Conservation (phyloP, 2,113 vertebrate genomes). For the Argyrosomus japonicus region DNA sequence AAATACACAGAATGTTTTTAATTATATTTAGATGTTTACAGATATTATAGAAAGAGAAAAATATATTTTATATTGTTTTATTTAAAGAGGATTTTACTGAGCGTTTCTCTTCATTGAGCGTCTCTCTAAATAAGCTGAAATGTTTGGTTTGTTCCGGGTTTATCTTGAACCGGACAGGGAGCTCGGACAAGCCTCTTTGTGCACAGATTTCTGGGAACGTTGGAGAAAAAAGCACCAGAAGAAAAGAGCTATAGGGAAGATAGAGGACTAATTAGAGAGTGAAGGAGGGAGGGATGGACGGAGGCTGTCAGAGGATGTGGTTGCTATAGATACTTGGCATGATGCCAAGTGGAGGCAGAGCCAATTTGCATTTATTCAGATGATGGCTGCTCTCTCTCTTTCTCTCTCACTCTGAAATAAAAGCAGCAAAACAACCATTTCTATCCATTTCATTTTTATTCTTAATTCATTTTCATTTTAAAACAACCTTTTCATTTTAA, state of each 20-base stretch:
- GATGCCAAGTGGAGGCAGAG: conserved; percentile 72
- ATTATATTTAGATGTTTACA: not conserved
- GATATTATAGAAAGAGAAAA: not conserved
- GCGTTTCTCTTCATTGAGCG: not conserved
- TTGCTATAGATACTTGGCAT: conserved; percentile 85
- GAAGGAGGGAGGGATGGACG: conserved; percentile 64
- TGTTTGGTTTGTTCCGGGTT: not conserved
- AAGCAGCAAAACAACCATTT: conserved; percentile 34
- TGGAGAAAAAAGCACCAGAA: conserved; percentile 35
- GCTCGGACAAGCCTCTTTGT: conserved; percentile 30
- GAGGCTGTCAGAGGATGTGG: conserved; percentile 74
- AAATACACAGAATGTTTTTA: not conserved
- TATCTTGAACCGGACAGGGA: not conserved
- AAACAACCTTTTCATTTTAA: not conserved
- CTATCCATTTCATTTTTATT: conserved; percentile 5
- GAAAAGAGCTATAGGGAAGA: conserved; percentile 59
- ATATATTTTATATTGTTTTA: not conserved
- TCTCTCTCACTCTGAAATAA: conserved; percentile 24
- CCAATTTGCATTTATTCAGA: conserved; percentile 86
- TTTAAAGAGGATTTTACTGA: not conserved
- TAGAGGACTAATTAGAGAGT: conserved; percentile 67
- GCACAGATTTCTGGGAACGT: conserved; percentile 44
- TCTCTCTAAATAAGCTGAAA: not conserved
- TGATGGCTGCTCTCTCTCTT: conserved; percentile 48
- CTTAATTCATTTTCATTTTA: not conserved